Evolutionary conservation across 2,888 invertebrate genomes (phyloP).

Genomic region (Dioctria rufipes): DNA sequence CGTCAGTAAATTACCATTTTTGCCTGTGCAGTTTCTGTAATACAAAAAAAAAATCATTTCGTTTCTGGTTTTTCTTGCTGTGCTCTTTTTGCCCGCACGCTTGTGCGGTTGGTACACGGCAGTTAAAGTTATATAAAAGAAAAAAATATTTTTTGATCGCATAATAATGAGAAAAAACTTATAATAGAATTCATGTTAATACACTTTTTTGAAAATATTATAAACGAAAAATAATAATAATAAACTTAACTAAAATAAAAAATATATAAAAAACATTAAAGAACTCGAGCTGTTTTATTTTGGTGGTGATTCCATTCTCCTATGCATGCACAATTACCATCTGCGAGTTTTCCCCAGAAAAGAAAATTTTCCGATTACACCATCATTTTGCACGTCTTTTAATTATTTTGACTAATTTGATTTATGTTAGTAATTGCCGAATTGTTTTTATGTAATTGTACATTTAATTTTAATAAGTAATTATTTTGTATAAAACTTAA

Average conservation of each 20-base stretch:
- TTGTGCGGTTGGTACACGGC: slow-evolving; percentile 8
- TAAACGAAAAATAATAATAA: slow-evolving; percentile 24
- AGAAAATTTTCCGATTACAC: no score
- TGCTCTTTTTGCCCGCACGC: not conserved
- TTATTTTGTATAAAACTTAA: no score
- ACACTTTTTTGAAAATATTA: slow-evolving; percentile 35
- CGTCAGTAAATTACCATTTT: slow-evolving; percentile 69
- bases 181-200: slow-evolving; percentile 49
- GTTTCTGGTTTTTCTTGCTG: slow-evolving; percentile 37
- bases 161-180: slow-evolving; percentile 29
- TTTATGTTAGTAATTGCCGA: no score
- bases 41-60: slow-evolving; percentile 49
- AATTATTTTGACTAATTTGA: no score
- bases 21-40: slow-evolving; percentile 70
- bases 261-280: slow-evolving; percentile 18
- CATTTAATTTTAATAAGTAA: no score
- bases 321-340: not conserved
- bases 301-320: not conserved
- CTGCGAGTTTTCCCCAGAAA: not conserved
- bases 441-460: no score
- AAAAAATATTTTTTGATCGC: slow-evolving; percentile 45
- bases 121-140: slow-evolving; percentile 31
- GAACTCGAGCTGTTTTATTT: not conserved
- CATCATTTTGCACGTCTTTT: no score
- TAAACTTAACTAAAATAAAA: slow-evolving; percentile 25